phyloP scores from a whole-genome alignment of 2,113 vertebrate genomes.

The Numenius arquata region DNA sequence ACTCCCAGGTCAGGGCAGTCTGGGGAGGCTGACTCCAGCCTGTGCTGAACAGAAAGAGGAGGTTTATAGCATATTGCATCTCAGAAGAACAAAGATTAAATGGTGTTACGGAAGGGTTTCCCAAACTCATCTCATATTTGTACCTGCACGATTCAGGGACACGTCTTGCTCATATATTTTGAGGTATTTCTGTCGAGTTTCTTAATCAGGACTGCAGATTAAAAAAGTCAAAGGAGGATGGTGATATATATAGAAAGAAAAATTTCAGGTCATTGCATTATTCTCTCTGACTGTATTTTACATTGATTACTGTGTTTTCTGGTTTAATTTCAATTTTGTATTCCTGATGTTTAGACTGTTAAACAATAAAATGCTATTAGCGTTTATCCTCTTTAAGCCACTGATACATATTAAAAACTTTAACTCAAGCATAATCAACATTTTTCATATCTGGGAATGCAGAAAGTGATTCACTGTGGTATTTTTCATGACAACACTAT shows the following conservation, averaged over 20 bases:
- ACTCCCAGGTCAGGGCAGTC: not conserved
- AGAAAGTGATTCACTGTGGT: not conserved
- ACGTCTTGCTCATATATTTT: not conserved
- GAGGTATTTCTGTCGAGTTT: not conserved
- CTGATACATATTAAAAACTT: not conserved
- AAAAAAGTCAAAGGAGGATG: not conserved
- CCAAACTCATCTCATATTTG: not conserved
- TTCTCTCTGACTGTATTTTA: not conserved
- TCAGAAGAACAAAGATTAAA: not conserved
- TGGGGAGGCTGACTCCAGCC: not conserved
- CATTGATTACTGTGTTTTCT: not conserved
- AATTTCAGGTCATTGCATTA: not conserved
- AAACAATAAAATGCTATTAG: not conserved
- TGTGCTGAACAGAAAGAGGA: not conserved
- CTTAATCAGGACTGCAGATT: not conserved
- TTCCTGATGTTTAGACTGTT: not conserved
- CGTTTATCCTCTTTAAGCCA: not conserved
- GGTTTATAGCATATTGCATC: not conserved
- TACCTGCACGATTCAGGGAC: not conserved
- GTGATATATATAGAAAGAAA: not conserved
- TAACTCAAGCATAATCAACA: not conserved
- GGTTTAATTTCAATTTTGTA: not conserved
- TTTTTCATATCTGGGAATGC: not conserved
- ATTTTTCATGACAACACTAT: not conserved
- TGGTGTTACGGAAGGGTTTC: not conserved